Evolutionary conservation across 2,113 vertebrate species (phyloP), one percentile per base, ranked within the genome.

Genomic region (Ardeotis arabs): DNA sequence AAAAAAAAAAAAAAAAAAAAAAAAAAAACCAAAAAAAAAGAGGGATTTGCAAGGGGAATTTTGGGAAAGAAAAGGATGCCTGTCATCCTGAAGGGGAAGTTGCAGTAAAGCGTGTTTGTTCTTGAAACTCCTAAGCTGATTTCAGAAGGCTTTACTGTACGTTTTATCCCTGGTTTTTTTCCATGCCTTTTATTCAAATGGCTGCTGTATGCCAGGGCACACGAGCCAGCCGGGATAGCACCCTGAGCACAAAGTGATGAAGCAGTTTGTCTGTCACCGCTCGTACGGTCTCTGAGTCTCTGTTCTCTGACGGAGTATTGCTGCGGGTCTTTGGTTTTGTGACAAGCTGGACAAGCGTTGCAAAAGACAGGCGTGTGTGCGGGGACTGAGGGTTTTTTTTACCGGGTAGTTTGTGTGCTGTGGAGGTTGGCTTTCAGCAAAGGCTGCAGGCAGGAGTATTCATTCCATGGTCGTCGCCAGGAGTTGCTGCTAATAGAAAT

Each of bases 381-480:
- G 8, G 44, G 41, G 47, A 19, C n/a, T 11, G 79, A 9, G 14
- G n/a, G 73, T 60, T 68, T 13, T 3, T 58, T 31, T 58, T 12
- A 55, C 23, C 1, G 0, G 25, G 6, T 49, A 5, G 2, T 59
- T 52, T 6, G 41, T 10, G 29, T 15, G 21, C 39, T 1, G 3
- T 24, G 53, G n/a, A 6, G 52, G 37, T 37, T 28, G 2, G 35
- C 33, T 44, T 47, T 41, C 69, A 1, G 1, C n/a, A 12, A 20
- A 8, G 33, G n/a, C 62, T 1, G 1, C 23, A 4, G 86, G 28
- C 52, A 37, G 45, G 35, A 64, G 10, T 8, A 1, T 44, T 44
- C 41, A 44, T 44, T 44, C 41, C 41, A 44, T 15, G 41, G 41
- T 44, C 15, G 41, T 44, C 41, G 6, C 41, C 14, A 44, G 41